Base-by-base conservation (phyloP, 2,888 invertebrate species). In the Temnothorax unifasciatus region DNA sequence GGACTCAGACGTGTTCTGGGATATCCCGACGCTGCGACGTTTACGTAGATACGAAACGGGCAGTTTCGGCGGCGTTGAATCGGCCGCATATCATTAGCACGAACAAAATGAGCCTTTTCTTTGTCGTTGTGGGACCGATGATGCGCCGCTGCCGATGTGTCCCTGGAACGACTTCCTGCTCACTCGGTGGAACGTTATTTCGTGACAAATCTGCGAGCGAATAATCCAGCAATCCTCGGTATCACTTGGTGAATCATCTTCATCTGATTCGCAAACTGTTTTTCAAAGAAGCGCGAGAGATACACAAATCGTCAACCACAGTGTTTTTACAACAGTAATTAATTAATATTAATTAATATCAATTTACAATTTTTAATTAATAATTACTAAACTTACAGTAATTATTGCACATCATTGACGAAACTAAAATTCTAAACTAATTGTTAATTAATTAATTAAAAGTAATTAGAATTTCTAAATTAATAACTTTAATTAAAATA, bases 31-130 rank as follows among this genome's bases (percentile, higher is more conserved):
- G 50, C 25, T 15, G 64, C 69, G 63, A 29, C 84, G 71, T 81
- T 88, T 83, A 82, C 83, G 82, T 68, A 85, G 84, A 61, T 87
- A 85, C 68, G 41, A 87, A 88, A 88, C 87, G 29, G 66, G 69
- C 15, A 61, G 83, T 79, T 83, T 79, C 57, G 73, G 34, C 25
- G 66, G 1, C 66, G 74, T 74, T 63, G 83, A 87, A 84, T 82
- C 44, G 29, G 6, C 21, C 82, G 85, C 38, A 87, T 88, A 87
- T 89, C 87, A 88, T 90, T 90, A 90, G 34, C 88, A 74, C 81
- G 15, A 47, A 61, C 66, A 41, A 13, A 41, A 44, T n/a, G n/a
- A 76, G 47, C 38, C 25, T 76, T 9, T 29, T 50, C 69, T 82
- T 73, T 69, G 41, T 63, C 50, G 8, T 18, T 66, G 52, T 77